Evolutionary conservation across 2,113 vertebrate genomes (phyloP), one percentile per base, ranked within the genome.

Genomic region (Odontophorus gujanensis): DNA sequence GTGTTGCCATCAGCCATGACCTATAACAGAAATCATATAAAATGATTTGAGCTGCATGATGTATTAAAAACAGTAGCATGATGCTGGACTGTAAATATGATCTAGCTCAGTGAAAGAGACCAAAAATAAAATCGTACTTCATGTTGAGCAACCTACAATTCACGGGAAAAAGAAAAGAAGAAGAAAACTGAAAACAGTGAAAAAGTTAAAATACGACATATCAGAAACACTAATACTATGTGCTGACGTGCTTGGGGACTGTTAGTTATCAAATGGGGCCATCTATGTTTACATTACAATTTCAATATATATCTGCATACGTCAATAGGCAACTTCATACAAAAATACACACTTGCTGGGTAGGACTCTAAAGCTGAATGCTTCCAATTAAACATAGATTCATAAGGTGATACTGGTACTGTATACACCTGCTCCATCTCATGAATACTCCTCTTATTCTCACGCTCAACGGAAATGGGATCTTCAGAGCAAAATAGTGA

Each of bases 1-100:
- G 97, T 90, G 75, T 95, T 97, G 20, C 98, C 99, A 94, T 99
- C 98, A 76, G 97, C 97, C 97, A 98, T 97, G 81, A 99, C 98
- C 99, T 99, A 67, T 6, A 82, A 78, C 2, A 61, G 34, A 74
- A 81, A 94, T 89, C 2, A 90, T 32, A 67, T 21, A 94, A 53
- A 61, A 80, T 61, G 2, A 58, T 9, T 75, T 58, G 21, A 50
- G 30, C 36, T 85, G 57, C 14, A 43, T 24, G 13, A 48, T 53
- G 42, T 13, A 42, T 72, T 84, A 72, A 57, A 82, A 81, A 65
- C 8, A 66, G 16, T 32, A 73, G 83, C 28, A 63, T 71, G 40
- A 2, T 48, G 47, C 6, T 82, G 55, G 85, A 43, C 50, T 57
- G 59, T 67, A 22, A 53, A 42, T n/a, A 72, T 74, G 19, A 79